Conservation (phyloP, 2,888 invertebrate species). For the Caenorhabditis doughertyi region DNA sequence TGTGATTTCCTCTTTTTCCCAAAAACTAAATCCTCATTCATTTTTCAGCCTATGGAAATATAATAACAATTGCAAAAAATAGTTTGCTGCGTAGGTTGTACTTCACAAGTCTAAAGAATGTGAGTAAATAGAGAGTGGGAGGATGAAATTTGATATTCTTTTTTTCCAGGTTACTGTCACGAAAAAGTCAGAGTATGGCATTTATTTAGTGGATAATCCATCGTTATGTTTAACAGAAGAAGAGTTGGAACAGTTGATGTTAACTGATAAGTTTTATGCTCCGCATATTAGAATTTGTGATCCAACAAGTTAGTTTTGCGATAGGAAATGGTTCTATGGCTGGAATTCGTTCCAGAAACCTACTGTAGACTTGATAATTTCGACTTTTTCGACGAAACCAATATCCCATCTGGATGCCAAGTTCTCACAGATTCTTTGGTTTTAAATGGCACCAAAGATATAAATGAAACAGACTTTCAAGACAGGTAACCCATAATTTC, state of each 20-base stretch:
- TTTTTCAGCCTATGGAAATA: slow-evolving; percentile 56
- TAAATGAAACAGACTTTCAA: slow-evolving; percentile 39
- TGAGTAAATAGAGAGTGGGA: slow-evolving; percentile 25
- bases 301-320: slow-evolving; percentile 38
- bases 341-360: slow-evolving; percentile 30
- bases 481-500: slow-evolving; percentile 7
- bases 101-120: slow-evolving; percentile 50
- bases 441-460: slow-evolving; percentile 42
- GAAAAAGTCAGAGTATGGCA: slow-evolving; percentile 48
- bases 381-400: slow-evolving; percentile 53
- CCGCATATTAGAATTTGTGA: slow-evolving; percentile 59
- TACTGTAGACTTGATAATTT: slow-evolving; percentile 59
- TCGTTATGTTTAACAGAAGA: slow-evolving; percentile 53
- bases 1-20: slow-evolving; percentile 15
- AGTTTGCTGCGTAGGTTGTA: slow-evolving; percentile 51
- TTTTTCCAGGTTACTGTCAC: slow-evolving; percentile 29
- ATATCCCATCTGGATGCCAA: slow-evolving; percentile 44
- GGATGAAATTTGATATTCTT: slow-evolving; percentile 28
- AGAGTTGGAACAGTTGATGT: slow-evolving; percentile 42
- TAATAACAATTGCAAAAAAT: slow-evolving; percentile 59
- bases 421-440: slow-evolving; percentile 58
- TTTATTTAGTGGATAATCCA: slow-evolving; percentile 61
- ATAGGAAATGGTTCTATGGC: too few species aligned
- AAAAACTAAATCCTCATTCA: background rate
- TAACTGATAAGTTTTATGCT: slow-evolving; percentile 44